These are phyloP conservation scores for Limanda limanda DNA, from an alignment of 2,113 vertebrate genomes.

Conservation along the genomic window DNA sequence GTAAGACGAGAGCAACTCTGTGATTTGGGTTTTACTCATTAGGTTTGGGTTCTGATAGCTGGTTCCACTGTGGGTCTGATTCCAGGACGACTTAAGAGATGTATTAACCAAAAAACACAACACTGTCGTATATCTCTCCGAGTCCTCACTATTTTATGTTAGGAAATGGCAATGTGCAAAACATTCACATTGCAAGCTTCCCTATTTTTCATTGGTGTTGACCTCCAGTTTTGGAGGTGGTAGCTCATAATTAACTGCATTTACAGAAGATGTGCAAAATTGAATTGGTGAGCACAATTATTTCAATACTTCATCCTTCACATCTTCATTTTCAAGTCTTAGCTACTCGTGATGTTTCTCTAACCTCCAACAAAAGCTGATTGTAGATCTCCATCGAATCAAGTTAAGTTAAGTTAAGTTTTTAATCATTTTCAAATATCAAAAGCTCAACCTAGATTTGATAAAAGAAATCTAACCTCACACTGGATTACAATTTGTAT, in stretches of 20 bases:
- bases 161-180: neutral
- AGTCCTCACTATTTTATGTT: neutral
- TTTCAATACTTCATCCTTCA: neutral
- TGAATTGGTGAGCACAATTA: neutral
- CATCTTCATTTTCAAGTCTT: neutral
- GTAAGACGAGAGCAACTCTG: constrained; percentile 70
- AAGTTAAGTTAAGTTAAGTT: neutral
- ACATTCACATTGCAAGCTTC: neutral
- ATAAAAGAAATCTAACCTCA: constrained; percentile 3
- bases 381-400: neutral
- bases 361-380: too few relatives aligned
- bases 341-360: neutral
- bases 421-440: neutral
- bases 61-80: neutral
- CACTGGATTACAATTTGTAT: constrained; percentile 21
- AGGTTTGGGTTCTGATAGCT: neutral
- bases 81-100: neutral
- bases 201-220: neutral
- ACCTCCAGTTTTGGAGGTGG: neutral
- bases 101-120: neutral
- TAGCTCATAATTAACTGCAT: neutral
- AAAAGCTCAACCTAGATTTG: constrained; percentile 7
- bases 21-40: neutral
- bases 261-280: neutral
- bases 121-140: neutral